These are phyloP conservation scores for Macaria liturata DNA, from an alignment of 2,888 invertebrate species.

Conservation along the genomic window DNA sequence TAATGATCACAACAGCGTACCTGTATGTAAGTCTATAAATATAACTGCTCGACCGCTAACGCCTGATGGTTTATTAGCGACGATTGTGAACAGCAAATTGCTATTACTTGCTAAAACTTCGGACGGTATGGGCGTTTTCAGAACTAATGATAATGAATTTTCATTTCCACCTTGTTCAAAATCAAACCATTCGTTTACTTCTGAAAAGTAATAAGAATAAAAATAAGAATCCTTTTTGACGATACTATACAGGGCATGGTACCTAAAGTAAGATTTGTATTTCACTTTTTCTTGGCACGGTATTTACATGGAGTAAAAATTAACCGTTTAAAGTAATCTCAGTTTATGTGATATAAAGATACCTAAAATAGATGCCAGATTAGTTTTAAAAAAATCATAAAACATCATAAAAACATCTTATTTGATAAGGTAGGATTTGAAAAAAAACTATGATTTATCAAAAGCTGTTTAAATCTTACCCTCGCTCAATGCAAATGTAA, in stretches of 20 bases:
- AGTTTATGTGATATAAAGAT: too few relatives aligned
- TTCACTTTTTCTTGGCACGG: too few relatives aligned
- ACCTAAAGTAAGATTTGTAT: too few relatives aligned
- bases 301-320: too few relatives aligned
- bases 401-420: too few relatives aligned
- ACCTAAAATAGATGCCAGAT: too few relatives aligned
- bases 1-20: slow-evolving; percentile 27
- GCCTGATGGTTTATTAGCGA: slow-evolving; percentile 40
- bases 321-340: too few relatives aligned
- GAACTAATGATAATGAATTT: slow-evolving; percentile 31
- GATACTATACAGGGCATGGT: too few relatives aligned
- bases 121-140: slow-evolving; percentile 32
- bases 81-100: slow-evolving; percentile 43
- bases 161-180: slow-evolving; percentile 28
- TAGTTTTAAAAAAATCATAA: too few relatives aligned
- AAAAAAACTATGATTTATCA: too few relatives aligned
- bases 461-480: slow-evolving; percentile 38
- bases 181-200: slow-evolving; percentile 35
- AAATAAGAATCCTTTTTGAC: too few relatives aligned
- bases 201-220: slow-evolving; percentile 37
- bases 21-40: slow-evolving; percentile 47
- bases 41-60: slow-evolving; percentile 41
- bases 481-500: slow-evolving; percentile 49
- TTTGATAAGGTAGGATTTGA: too few relatives aligned
- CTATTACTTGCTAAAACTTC: slow-evolving; percentile 39